These are phyloP conservation scores for Zapus hudsonius DNA, from an alignment of 2,113 vertebrate genomes.

Conservation along the genomic window DNA sequence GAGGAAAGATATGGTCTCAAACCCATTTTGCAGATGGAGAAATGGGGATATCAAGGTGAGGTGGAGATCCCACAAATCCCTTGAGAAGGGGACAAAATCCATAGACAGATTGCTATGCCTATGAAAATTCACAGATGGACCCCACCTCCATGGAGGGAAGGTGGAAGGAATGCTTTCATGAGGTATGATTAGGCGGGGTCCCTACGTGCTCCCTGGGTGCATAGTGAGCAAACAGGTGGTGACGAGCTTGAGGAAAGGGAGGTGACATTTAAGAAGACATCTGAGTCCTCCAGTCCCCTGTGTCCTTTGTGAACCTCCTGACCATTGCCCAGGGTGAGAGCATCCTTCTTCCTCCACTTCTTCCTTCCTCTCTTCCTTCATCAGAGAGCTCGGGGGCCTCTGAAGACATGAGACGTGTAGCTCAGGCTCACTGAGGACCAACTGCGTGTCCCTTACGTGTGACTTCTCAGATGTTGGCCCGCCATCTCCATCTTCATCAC, in stretches of 20 bases:
- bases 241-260: neutral
- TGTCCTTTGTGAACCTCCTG: slow-evolving; percentile 66
- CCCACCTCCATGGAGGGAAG: neutral
- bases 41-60: accelerated
- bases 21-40: neutral
- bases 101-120: accelerated
- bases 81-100: neutral
- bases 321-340: slow-evolving; percentile 66
- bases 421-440: slow-evolving; percentile 72
- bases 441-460: slow-evolving; percentile 77
- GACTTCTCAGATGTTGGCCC: slow-evolving; percentile 80
- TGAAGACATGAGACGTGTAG: slow-evolving; percentile 71
- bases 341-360: slow-evolving; percentile 51
- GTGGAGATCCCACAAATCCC: accelerated
- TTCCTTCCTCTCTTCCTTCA: slow-evolving; percentile 65
- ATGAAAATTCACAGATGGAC: accelerated
- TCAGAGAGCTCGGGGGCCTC: slow-evolving; percentile 74
- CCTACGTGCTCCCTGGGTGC: accelerated
- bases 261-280: neutral
- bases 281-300: slow-evolving; percentile 47
- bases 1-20: accelerated
- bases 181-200: accelerated
- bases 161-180: neutral
- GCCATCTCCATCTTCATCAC: slow-evolving; percentile 86
- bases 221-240: accelerated